Evolutionary conservation across 35 echinoderm and acorn worm genomes (phyloP), one percentile per base, ranked within the genome.

Genomic region (Acanthaster planci): DNA sequence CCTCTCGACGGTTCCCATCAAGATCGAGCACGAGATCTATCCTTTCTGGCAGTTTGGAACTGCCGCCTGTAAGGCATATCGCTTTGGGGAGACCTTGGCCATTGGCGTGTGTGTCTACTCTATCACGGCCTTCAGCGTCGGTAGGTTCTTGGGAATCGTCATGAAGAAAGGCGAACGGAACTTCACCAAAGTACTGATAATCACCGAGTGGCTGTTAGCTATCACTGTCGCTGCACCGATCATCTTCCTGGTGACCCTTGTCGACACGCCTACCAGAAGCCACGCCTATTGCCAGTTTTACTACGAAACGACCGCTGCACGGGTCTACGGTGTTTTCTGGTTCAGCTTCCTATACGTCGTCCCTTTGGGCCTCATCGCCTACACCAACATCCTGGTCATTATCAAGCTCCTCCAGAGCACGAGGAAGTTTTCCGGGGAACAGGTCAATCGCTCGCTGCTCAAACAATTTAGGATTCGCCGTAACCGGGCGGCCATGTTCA

Each of bases 101-200:
- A 77, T 86, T n/a, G 93, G 93, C 34, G 82, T 95, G 17, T 95
- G 88, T 53, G 89, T 95, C 34, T 95, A 91, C 56, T 91, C 93
- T 6, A 60, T 95, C 16, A 95, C 89, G n/a, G 93, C 93, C 37
- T 77, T 90, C 19, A 95, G 93, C 80, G 78, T 84, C 15, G 88
- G 90, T 38, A 83, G 93, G 2, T 95, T 91, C 57, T 77, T 68
- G 40, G 84, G 67, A 51, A 77, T 86, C 15, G 86, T 87, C 9
- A 51, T 77, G 54, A 67, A 39, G 76, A 37, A 37, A 37, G 37
- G 76, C 21, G 39, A 77, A 52, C 7, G 47, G 77, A 78, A 79
- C 79, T 38, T 31, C 26, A 72, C 64, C 0, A 72, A 23, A 7
- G 64, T 35, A 29, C 23, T 72, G 64, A 34, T 90, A n/a, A 47